Evolutionary conservation across 2,113 vertebrate species (phyloP).

Genomic region (Delphinapterus leucas): DNA sequence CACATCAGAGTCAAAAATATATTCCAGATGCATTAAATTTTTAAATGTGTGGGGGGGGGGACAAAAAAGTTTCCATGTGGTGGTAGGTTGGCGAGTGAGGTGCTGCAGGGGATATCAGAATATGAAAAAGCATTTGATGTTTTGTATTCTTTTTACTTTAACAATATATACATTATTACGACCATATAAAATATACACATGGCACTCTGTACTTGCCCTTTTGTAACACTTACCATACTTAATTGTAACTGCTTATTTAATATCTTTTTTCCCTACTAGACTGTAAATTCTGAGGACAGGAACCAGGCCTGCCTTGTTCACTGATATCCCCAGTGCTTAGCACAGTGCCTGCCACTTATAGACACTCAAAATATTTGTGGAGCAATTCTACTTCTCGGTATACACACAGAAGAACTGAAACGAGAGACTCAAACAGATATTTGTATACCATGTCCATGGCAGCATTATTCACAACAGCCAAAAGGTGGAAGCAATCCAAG

Average conservation of each 20-base stretch:
- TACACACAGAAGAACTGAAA: constrained; percentile 5
- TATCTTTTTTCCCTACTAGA: neutral
- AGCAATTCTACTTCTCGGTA: constrained; percentile 21
- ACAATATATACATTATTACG: neutral
- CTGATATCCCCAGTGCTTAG: neutral
- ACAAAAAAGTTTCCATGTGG: constrained; percentile 19
- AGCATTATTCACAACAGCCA: constrained; percentile 17
- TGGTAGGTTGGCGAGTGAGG: neutral
- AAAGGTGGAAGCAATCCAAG: constrained; percentile 1
- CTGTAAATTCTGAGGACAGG: neutral
- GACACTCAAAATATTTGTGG: neutral
- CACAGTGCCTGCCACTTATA: neutral
- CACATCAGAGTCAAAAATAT: constrained; percentile 18
- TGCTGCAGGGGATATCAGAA: neutral
- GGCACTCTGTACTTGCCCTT: neutral
- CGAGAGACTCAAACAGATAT: neutral
- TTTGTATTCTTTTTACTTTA: neutral
- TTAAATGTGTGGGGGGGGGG: neutral
- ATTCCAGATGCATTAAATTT: neutral
- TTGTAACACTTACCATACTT: constrained; percentile 10
- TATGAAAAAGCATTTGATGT: neutral
- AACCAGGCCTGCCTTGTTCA: neutral
- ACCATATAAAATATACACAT: neutral
- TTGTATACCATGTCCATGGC: neutral
- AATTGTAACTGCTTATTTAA: constrained; percentile 14